Base-by-base conservation (phyloP, 2,113 vertebrate species). In the Perca fluviatilis region DNA sequence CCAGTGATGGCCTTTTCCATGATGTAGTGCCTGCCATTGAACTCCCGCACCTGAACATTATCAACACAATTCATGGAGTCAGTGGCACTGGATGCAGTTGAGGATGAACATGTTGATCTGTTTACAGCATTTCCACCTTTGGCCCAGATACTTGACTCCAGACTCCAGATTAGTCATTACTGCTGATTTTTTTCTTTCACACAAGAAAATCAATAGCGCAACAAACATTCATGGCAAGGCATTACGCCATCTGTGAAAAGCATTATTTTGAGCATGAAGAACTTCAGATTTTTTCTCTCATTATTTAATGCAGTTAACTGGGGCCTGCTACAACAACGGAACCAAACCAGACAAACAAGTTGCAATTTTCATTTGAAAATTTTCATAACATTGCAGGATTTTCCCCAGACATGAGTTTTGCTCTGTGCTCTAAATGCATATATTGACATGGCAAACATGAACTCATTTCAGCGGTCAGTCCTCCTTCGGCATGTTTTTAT, bases 1-100 rank as follows among this genome's bases (percentile, higher is more conserved):
- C 98, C 98, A 0, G 96, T 98, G 87, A 99, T 99, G 0, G 98
- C 96, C 83, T 96, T 95, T 90, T 99, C 98, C 95, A 99, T 94
- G 89, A 99, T 95, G 89, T 96, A 99, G 69, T 98, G 94, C 27
- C 96, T 95, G 4, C 97, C 97, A 14, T 95, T 96, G 80, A 99
- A 99, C 81, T 98, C 96, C 54, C 94, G 92, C 66, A 99, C 97
- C 98, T 99, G 92, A 14, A 67, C 64, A 79, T 43, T 13, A 15
- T 47, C 51, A 79, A 46, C 33, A 85, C n/a, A 33, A 53, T 19
- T 36, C 7, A 36, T 51, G 46, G 19, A 12, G 21, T 67, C 16
- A 51, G 58, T 27, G 33, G 4, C 33, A 70, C 33, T 23, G 27
- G 21, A 36, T 25, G 65, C 33, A 74, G 43, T 27, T 1, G 7